Conservation (phyloP, 1,140 invertebrate genomes). For the Drosophila subobscura region DNA sequence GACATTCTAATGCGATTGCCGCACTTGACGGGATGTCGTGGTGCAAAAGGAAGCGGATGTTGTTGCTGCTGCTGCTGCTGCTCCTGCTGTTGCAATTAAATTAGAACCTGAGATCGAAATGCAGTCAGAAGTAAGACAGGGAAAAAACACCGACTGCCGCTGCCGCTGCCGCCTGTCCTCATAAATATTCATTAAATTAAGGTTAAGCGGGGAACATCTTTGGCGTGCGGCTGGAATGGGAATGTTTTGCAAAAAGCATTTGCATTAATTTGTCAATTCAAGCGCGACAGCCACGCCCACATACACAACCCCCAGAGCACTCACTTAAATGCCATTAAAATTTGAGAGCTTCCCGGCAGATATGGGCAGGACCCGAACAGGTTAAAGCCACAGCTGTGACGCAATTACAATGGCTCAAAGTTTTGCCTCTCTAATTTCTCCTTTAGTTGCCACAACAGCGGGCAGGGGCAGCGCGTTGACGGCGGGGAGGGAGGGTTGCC, state of each 20-base stretch:
- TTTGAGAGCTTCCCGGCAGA: constrained; percentile 43
- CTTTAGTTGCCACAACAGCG: constrained; percentile 22
- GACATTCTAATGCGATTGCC: constrained; percentile 80
- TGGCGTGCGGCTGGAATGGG: constrained; percentile 7
- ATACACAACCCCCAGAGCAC: constrained; percentile 8
- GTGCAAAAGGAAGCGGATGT: constrained; percentile 65
- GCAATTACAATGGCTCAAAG: constrained; percentile 44
- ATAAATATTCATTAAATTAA: constrained; percentile 77
- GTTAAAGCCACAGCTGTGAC: constrained; percentile 37
- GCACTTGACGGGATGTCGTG: constrained; percentile 61
- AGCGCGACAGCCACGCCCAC: constrained; percentile 65
- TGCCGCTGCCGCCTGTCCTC: constrained; percentile 34
- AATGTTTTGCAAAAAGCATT: constrained; percentile 53
- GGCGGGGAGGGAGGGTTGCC: neutral
- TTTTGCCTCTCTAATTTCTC: constrained; percentile 51
- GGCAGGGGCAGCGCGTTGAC: neutral
- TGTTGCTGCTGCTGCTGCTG: constrained; percentile 52
- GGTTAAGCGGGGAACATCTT: constrained; percentile 38
- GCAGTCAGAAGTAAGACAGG: constrained; percentile 33
- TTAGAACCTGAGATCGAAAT: constrained; percentile 69
- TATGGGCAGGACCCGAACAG: constrained; percentile 21
- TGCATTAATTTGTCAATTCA: constrained; percentile 83
- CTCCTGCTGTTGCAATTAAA: constrained; percentile 61
- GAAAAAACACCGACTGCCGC: constrained; percentile 34
- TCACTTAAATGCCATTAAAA: constrained; percentile 72